phyloP scores from a whole-genome alignment of 2,113 vertebrate genomes.

The Dasyornis broadbenti region DNA sequence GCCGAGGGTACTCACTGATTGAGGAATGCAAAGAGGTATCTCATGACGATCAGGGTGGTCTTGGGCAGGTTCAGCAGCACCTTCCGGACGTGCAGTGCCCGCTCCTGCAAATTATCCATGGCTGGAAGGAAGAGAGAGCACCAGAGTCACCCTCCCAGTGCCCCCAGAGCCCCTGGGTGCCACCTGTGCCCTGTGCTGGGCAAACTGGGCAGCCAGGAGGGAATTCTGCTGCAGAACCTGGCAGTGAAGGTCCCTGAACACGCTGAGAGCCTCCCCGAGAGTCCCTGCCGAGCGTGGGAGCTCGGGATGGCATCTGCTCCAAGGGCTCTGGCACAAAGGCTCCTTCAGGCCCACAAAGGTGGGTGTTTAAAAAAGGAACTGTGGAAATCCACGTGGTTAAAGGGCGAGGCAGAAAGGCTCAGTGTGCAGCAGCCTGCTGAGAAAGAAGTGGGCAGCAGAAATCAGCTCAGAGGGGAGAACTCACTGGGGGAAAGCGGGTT shows the following conservation, averaged over 20 bases:
- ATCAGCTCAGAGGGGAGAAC: neutral
- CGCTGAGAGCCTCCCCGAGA: neutral
- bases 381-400: neutral
- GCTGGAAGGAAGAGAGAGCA: slow-evolving; percentile 73
- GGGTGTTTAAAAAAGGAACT: neutral
- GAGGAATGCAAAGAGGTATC: slow-evolving; percentile 98
- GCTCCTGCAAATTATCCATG: slow-evolving; percentile 92
- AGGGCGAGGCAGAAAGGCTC: slow-evolving; percentile 35
- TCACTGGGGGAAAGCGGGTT: neutral
- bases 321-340: neutral
- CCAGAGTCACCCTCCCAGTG: neutral
- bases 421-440: slow-evolving; percentile 19
- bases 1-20: slow-evolving; percentile 86
- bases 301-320: neutral
- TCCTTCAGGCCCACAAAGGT: slow-evolving; percentile 6
- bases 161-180: neutral
- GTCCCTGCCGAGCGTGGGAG: slow-evolving; percentile 7
- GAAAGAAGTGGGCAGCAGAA: slow-evolving; percentile 43
- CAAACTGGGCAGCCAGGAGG: neutral
- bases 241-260: neutral
- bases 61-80: slow-evolving; percentile 85
- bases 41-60: slow-evolving; percentile 92
- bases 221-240: neutral
- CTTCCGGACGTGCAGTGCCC: slow-evolving; percentile 88
- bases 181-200: neutral